A percentile compares a stretch with the other conserved stretches of the same genome.
These are phyloP conservation scores for Daubentonia madagascariensis DNA, from an alignment of 2,113 vertebrate genomes.

Conservation along the genomic window DNA sequence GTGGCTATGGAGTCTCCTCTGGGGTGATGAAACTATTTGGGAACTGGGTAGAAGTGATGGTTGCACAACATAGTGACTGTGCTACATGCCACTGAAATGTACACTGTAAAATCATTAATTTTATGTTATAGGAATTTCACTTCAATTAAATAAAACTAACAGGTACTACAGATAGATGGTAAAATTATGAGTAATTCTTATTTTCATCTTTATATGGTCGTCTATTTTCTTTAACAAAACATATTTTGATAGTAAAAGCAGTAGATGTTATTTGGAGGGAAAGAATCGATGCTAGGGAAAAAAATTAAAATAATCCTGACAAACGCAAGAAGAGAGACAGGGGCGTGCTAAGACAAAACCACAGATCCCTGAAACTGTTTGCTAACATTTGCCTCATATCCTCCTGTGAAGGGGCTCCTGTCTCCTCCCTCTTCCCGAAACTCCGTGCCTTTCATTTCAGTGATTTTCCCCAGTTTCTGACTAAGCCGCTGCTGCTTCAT, in stretches of 20 bases:
- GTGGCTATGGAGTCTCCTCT: background rate
- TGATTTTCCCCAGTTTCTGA: background rate
- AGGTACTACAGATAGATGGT: background rate
- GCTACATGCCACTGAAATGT: background rate
- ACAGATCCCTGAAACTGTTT: background rate
- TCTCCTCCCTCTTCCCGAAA: background rate
- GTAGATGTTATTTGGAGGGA: background rate
- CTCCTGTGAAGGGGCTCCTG: rapidly evolving
- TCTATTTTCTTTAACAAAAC: background rate
- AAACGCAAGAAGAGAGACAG: background rate
- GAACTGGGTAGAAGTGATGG: no score
- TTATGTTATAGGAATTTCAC: background rate
- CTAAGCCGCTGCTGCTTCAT: background rate
- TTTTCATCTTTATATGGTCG: background rate
- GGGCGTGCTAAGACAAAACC: background rate
- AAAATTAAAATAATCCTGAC: background rate
- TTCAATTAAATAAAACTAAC: background rate
- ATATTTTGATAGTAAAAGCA: background rate
- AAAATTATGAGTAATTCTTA: background rate
- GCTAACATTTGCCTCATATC: background rate
- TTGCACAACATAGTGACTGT: no score
- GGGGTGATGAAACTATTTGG: background rate
- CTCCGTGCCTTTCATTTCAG: background rate
- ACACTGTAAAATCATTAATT: background rate
- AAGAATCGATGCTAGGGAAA: background rate